Evolutionary conservation across 2,113 vertebrate genomes (phyloP).

Genomic region (Aptenodytes patagonicus): DNA sequence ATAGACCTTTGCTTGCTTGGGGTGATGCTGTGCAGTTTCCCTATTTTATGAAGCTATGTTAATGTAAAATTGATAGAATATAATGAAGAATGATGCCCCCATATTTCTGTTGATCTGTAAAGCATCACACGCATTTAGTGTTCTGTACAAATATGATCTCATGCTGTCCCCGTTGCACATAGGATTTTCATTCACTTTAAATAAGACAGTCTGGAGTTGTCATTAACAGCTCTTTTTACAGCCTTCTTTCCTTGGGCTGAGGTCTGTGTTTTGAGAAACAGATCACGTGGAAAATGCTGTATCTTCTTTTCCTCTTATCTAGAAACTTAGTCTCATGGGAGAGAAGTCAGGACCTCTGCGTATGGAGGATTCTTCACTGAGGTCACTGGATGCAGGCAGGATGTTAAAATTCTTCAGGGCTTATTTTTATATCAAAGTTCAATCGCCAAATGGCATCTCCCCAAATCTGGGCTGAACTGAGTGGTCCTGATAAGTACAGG

Average conservation of each 20-base stretch:
- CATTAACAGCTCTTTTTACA: background rate
- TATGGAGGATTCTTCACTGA: background rate
- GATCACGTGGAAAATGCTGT: background rate
- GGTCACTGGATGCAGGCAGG: background rate
- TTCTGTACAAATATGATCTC: background rate
- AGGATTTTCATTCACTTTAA: background rate
- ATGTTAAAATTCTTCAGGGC: background rate
- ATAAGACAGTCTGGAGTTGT: background rate
- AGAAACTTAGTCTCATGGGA: background rate
- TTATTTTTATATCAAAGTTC: background rate
- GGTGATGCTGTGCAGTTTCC: background rate
- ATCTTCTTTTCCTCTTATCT: background rate
- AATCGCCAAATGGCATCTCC: background rate
- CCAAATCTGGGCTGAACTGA: background rate
- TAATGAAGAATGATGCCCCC: background rate
- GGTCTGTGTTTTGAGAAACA: background rate
- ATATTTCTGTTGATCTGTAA: background rate
- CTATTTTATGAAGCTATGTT: background rate
- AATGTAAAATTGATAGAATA: background rate
- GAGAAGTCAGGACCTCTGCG: background rate
- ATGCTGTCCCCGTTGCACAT: background rate
- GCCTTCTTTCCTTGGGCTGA: background rate
- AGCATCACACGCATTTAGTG: background rate
- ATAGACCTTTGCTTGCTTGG: background rate
- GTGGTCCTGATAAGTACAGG: background rate